Conservation (phyloP, 2,113 vertebrate genomes). For the Pterocles burchelli region DNA sequence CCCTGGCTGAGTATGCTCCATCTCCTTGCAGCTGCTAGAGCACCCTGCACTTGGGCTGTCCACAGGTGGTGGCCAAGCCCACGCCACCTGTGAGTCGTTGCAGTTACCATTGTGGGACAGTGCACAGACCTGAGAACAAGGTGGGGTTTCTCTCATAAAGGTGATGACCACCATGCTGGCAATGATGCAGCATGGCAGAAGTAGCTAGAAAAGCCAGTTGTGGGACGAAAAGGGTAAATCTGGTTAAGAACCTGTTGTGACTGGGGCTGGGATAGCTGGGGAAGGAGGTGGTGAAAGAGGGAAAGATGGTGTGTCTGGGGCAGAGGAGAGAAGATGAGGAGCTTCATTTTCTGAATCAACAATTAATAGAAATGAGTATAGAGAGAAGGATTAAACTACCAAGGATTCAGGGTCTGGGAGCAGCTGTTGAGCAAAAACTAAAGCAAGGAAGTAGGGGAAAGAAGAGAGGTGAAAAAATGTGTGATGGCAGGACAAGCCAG, state of each 20-base stretch:
- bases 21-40: not conserved
- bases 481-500: not conserved
- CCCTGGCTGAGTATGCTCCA: not conserved
- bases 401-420: not conserved
- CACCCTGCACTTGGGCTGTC: not conserved
- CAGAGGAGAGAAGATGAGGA: not conserved
- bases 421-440: not conserved
- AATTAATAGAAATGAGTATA: not conserved
- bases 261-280: not conserved
- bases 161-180: not conserved
- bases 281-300: not conserved
- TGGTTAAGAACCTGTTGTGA: not conserved
- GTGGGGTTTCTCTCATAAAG: not conserved
- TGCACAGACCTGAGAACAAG: not conserved
- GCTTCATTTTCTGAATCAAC: not conserved
- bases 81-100: not conserved
- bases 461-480: not conserved
- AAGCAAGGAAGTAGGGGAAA: not conserved
- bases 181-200: not conserved
- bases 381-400: not conserved
- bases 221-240: not conserved
- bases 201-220: not conserved
- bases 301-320: not conserved
- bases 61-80: not conserved
- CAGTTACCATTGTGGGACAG: not conserved